Percentiles rank a stretch among this genome's conserved stretches.
phyloP scores from a whole-genome alignment of 2,797 vertebrate genomes.

The Coranthus polyacanthus region DNA sequence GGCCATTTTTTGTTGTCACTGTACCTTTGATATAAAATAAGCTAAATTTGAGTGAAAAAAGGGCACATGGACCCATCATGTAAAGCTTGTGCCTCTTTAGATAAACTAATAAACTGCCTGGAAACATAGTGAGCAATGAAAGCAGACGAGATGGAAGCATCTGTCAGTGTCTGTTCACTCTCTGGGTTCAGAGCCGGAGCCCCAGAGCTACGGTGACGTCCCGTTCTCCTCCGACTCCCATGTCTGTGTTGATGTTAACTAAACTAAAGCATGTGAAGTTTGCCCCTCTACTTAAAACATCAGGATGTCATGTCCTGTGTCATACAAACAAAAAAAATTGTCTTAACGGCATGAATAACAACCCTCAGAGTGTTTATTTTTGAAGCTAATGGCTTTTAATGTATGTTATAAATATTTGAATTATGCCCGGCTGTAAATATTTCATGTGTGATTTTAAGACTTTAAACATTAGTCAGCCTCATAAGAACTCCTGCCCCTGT shows the following conservation, averaged over 20 bases:
- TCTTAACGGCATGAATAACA: constrained; percentile 72
- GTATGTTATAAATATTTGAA: constrained; percentile 89
- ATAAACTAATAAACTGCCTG: constrained; percentile 77
- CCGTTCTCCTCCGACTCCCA: constrained; percentile 68
- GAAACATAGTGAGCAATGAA: constrained; percentile 76
- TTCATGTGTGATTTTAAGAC: constrained; percentile 83
- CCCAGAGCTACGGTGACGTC: constrained; percentile 73
- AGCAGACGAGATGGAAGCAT: constrained; percentile 85
- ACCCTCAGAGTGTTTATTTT: constrained; percentile 79
- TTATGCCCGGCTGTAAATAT: constrained; percentile 83
- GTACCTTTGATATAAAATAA: no score
- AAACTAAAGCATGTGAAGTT: constrained; percentile 84
- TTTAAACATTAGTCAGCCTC: constrained; percentile 79
- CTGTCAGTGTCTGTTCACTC: constrained; percentile 83
- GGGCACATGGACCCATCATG: no score
- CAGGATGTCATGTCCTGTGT: constrained; percentile 83
- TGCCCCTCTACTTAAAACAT: constrained; percentile 78
- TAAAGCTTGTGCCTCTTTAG: constrained; percentile 65
- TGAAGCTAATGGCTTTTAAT: constrained; percentile 88
- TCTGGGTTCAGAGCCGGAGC: constrained; percentile 68
- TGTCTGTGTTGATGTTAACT: constrained; percentile 85
- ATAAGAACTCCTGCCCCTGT: constrained; percentile 66
- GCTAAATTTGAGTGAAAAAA: no score
- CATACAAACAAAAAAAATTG: constrained; percentile 71
- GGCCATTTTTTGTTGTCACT: no score